Evolutionary conservation across 2,888 invertebrate species (phyloP), one percentile per base, ranked within the genome.

Genomic region (Dysmachus trigonus): DNA sequence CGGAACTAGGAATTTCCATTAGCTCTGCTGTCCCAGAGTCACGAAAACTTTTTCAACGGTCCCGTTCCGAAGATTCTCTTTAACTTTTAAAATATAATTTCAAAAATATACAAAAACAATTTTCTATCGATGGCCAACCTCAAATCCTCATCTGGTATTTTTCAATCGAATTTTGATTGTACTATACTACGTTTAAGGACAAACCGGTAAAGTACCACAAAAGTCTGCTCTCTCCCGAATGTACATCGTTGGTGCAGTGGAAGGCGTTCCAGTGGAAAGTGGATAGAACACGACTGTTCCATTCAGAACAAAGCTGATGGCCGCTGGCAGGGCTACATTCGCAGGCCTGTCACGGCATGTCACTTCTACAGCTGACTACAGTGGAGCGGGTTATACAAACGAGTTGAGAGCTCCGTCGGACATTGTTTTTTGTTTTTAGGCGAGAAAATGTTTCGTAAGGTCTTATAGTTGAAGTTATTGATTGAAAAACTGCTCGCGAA

Each of bases 321-420:
- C 73, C 27, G 76, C 38, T 76, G 76, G 76, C 41, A 74, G 35
- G 33, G 35, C 76, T 76, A 22, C 35, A 27, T 31, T 76, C 35
- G 33, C 18, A n/a, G n/a, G 33, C 35, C 38, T 76, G 76, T 76
- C 76, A 35, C 35, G 35, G 18, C 18, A 76, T 76, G 35, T 41
- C 35, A 38, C 35, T 76, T 76, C 35, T 41, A 33, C 76, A 76
- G 76, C 76, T 76, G 76, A 76, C 53, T 81, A 53, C 51, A 51
- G 81, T 81, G 53, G 51, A 53, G 51, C 81, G 53, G 81, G 53
- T 81, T 47, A 76, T 76, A 81, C 81, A 81, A 81, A 81, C 81
- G 81, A 51, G 81, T 51, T 81, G 30, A 31, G 47, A 51, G 51
- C 30, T 81, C 81, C 7, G 81, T 53, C 81, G 30, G 53, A 51